Conservation (phyloP, 1,140 invertebrate species). For the Procambarus clarkii region DNA sequence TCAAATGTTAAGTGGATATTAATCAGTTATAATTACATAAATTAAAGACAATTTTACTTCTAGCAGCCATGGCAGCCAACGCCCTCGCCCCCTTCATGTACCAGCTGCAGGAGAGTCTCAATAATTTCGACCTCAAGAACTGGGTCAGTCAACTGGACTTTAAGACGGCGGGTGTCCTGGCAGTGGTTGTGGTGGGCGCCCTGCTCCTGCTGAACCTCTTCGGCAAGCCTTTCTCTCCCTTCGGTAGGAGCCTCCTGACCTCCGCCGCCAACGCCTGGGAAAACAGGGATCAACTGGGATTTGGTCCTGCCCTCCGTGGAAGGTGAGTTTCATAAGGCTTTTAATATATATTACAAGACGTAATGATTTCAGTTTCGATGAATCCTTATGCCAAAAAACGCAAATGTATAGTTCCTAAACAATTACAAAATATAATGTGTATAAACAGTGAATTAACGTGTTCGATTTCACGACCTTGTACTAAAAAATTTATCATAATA, state of each 20-base stretch:
- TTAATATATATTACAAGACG: neutral
- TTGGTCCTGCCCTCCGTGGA: neutral
- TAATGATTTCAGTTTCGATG: too few species aligned
- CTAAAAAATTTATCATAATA: neutral
- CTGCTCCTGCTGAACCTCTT: slow-evolving; percentile 25
- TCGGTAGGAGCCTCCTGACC: slow-evolving; percentile 33
- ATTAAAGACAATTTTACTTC: neutral
- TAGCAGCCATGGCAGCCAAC: slow-evolving; percentile 1
- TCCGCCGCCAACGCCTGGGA: slow-evolving; percentile 38
- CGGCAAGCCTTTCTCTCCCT: slow-evolving; percentile 13
- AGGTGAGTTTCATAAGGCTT: neutral
- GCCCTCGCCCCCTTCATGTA: slow-evolving; percentile 24
- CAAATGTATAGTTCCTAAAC: neutral
- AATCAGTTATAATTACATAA: neutral
- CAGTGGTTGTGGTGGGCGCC: slow-evolving; percentile 13
- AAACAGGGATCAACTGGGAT: neutral
- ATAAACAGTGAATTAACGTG: neutral
- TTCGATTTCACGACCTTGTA: neutral
- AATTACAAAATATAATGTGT: neutral
- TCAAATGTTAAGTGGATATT: too few species aligned
- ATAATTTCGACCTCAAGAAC: slow-evolving; percentile 15
- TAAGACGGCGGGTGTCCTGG: slow-evolving; percentile 10
- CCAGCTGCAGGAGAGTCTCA: slow-evolving; percentile 20
- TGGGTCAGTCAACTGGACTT: slow-evolving; percentile 18
- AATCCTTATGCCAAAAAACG: too few species aligned